Evolutionary conservation across 1,140 invertebrate genomes (phyloP), one percentile per base, ranked within the genome.

Genomic region (Euschistus heros): DNA sequence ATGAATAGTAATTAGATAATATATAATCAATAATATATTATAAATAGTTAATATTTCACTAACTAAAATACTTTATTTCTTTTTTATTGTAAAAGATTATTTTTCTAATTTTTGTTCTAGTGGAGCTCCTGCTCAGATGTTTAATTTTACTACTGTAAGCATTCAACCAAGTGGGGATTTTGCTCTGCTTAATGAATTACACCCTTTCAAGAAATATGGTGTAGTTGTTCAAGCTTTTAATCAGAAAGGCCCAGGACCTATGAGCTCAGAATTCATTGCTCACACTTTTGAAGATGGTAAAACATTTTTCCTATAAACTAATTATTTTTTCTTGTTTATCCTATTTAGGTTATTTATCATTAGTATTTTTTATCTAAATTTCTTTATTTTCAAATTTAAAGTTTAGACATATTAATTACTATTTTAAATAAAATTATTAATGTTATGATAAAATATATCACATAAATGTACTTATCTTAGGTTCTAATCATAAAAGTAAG

Each of bases 141-240:
- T 67, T 59, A 72, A 72, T 60, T 72, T 71, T 47, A 69, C 71
- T 1, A 71, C 71, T 42, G 67, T 71, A 14, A 46, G 66, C 42
- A 59, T 66, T 22, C 42, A 18, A 8, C 13, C 61, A 15, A 66
- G 65, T 50, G 66, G 65, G 15, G 66, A 61, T 7, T 24, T 64
- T 1, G 54, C 62, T 3, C 20, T 68, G 14, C 62, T 73, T 0
- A 67, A 26, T 18, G 68, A 64, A 10, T 57, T 72, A 14, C 69
- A 68, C 33, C 71, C 70, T 37, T 71, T 59, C 47, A 59, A 66
- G 2, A 70, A 71, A 44, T 83, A 83, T 70, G 74, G 75, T 1
- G 73, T 82, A 14, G 75, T 80, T 63, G 75, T 84, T 2, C 80
- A 82, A 69, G 81, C 82, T 13, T 83, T 78, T 70, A 84, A 84